Base-by-base conservation (phyloP, 2,888 invertebrate species). In the Nebria salina region DNA sequence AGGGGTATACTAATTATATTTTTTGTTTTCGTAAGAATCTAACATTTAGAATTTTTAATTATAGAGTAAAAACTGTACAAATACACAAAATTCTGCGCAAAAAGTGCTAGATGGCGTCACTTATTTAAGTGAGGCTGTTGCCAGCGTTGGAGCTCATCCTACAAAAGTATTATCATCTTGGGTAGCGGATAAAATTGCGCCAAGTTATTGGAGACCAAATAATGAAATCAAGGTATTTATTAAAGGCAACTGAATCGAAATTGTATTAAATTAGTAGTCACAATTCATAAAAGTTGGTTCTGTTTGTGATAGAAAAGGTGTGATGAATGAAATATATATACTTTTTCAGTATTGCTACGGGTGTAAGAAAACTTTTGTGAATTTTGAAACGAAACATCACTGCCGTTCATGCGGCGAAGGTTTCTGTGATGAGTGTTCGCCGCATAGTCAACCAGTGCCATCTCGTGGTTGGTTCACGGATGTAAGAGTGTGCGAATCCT, bases 361-460 rank as follows among this genome's bases (percentile, higher is more conserved):
- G 75, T 96, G 95, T 87, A 90, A 92, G 84, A 89, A 87, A 76
- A 87, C 89, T 73, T 94, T 94, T 85, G 89, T 90, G 76, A 87
- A 89, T 75, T 89, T 89, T 65, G 91, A 91, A 34, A 90, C 91
- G 20, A 94, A 94, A 84, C 95, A 94, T 86, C 95, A 95, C 86
- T 95, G 95, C 85, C 92, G 95, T 76, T 90, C 93, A 0, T 96
- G 96, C 87, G 95, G 95, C 0, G 93, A 94, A 86, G 96, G 95
- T 0, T 95, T 95, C 85, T 96, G 96, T 87, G 92, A 93, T 83
- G 87, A 87, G 5, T 96, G 96, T 86, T 94, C 95, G 1, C 91
- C 91, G n/a, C 90, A 91, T 77, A 90, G 90, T 77, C 90, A 92
- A 85, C 91, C 93, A 20, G 95, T 96, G 20, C 95, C 95, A 13